Evolutionary conservation across 2,888 invertebrate species (phyloP).

Genomic region (Watsonalla binaria): DNA sequence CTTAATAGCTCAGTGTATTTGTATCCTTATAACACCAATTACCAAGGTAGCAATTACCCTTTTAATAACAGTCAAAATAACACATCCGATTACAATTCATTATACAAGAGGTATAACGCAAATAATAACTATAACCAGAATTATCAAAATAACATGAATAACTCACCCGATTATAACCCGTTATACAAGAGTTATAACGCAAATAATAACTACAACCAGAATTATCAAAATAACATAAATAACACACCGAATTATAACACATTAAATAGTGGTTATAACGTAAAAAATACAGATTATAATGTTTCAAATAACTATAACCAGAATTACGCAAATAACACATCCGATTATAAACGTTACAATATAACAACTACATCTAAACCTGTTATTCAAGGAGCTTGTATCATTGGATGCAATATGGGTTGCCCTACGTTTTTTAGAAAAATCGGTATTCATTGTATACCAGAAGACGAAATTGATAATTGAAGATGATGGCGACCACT

Average conservation of each 20-base stretch:
- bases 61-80: neutral
- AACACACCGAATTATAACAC: neutral
- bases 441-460: constrained; percentile 12
- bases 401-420: constrained; percentile 13
- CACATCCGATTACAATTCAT: constrained; percentile 1
- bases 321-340: neutral
- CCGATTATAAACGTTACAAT: neutral
- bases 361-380: constrained; percentile 5
- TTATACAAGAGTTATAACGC: neutral
- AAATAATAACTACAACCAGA: neutral
- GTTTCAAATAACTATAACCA: neutral
- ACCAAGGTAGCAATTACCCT: neutral
- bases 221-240: neutral
- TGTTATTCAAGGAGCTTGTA: neutral
- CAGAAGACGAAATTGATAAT: constrained; percentile 4
- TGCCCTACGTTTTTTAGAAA: constrained; percentile 20
- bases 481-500: constrained; percentile 4
- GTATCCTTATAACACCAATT: neutral
- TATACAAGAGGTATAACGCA: neutral
- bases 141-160: neutral
- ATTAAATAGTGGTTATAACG: neutral
- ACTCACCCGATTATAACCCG: constrained; percentile 1
- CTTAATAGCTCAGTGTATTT: neutral
- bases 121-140: neutral
- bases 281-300: neutral